These are phyloP conservation scores for Zhuqinia jingwanae DNA, from an alignment of 2,888 invertebrate species.

Conservation along the genomic window DNA sequence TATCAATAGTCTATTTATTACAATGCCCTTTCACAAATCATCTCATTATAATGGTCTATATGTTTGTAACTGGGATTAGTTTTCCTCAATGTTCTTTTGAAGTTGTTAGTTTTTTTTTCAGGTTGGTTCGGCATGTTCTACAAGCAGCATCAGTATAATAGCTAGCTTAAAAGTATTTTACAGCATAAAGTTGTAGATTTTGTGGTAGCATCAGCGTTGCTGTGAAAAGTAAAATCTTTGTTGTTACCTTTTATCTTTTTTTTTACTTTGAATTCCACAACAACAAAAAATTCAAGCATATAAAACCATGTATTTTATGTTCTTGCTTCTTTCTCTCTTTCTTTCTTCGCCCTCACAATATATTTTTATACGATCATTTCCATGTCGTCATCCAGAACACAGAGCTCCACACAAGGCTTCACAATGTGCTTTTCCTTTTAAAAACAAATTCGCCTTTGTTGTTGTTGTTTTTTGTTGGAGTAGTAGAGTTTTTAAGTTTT, in stretches of 20 bases:
- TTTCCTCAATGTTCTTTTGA: too few relatives aligned
- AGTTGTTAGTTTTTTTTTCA: too few relatives aligned
- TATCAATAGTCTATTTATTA: too few relatives aligned
- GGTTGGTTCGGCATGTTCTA: too few relatives aligned
- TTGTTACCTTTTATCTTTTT: slow-evolving; percentile 17
- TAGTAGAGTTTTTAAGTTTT: neutral
- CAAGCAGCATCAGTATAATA: too few relatives aligned
- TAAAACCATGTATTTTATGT: too few relatives aligned
- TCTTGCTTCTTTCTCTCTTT: neutral
- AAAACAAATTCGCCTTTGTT: slow-evolving; percentile 34
- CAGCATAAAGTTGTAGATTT: too few relatives aligned
- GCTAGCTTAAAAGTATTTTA: too few relatives aligned
- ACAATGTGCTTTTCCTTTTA: neutral
- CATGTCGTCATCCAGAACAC: neutral
- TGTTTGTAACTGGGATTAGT: too few relatives aligned
- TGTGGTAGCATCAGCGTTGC: too few relatives aligned
- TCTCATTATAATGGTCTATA: too few relatives aligned
- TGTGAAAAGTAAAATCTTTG: neutral
- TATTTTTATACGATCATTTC: neutral
- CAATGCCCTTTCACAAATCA: too few relatives aligned
- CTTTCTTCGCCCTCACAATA: neutral
- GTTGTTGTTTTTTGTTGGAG: slow-evolving; percentile 30
- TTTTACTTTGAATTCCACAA: slow-evolving; percentile 1
- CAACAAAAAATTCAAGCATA: neutral
- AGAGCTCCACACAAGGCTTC: neutral